Conservation (phyloP, 2,888 invertebrate species). For the Nemotelus nigrinus region DNA sequence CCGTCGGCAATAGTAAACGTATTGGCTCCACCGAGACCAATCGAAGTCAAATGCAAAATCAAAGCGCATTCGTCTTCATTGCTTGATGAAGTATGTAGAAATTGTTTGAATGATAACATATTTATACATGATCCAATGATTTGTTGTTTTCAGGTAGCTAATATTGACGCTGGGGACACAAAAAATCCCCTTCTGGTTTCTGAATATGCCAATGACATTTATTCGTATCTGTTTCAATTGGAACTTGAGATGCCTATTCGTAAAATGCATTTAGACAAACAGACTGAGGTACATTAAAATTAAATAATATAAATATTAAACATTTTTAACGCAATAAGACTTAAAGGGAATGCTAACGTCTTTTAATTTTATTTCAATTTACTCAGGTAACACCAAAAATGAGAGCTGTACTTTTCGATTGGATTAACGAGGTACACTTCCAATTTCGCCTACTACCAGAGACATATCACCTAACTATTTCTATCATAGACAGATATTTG, state of each 20-base stretch:
- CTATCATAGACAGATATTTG: conserved; percentile 89
- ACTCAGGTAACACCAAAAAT: conserved; percentile 79
- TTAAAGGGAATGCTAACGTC: neutral
- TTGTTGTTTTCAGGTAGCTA: conserved; percentile 66
- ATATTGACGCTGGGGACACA: conserved; percentile 80
- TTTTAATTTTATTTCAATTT: conserved; percentile 1
- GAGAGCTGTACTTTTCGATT: conserved; percentile 90
- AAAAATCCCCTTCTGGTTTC: conserved; percentile 82
- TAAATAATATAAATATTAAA: conserved; percentile 3
- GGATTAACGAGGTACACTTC: conserved; percentile 91
- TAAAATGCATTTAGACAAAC: conserved; percentile 73
- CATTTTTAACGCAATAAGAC: neutral
- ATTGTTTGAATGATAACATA: neutral
- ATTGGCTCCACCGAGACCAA: too few relatives aligned
- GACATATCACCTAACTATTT: conserved; percentile 88
- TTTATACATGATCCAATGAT: conserved; percentile 24
- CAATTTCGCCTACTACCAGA: conserved; percentile 88
- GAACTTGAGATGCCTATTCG: conserved; percentile 76
- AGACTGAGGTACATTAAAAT: conserved; percentile 61
- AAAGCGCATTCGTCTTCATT: conserved; percentile 27
- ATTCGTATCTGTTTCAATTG: conserved; percentile 79
- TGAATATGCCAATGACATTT: conserved; percentile 90
- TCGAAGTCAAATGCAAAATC: neutral
- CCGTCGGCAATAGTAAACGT: neutral
- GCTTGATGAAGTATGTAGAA: conserved; percentile 27